Percentiles rank a stretch among this genome's conserved stretches.
These are phyloP conservation scores for Eubucco bourcierii DNA, from an alignment of 2,113 vertebrate genomes.

Conservation along the genomic window DNA sequence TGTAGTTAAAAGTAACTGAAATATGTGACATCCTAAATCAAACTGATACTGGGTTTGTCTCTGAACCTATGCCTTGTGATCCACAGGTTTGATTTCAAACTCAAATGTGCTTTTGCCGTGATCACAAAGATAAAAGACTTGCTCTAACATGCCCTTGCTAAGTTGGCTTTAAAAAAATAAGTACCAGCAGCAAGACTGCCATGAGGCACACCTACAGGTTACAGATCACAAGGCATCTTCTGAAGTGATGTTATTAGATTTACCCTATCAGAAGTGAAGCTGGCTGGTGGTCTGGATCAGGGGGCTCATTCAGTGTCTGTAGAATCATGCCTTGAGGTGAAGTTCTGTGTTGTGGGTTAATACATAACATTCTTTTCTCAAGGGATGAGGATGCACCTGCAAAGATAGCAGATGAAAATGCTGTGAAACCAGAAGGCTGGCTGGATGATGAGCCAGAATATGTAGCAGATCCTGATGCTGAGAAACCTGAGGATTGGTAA, in stretches of 20 bases:
- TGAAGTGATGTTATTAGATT: neutral
- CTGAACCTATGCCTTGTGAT: neutral
- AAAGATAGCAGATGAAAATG: conserved; percentile 89
- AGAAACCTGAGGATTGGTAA: conserved; percentile 96
- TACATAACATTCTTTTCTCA: neutral
- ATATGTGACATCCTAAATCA: neutral
- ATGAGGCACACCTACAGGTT: neutral
- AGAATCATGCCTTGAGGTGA: neutral
- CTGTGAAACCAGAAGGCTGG: conserved; percentile 96
- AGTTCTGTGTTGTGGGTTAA: neutral
- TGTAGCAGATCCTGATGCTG: conserved; percentile 89
- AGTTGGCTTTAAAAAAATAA: neutral
- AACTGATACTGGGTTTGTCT: neutral
- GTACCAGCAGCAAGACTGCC: neutral
- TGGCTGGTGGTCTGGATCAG: neutral
- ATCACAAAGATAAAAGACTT: neutral
- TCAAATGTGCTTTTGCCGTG: neutral
- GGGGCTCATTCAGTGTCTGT: neutral
- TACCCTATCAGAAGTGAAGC: neutral
- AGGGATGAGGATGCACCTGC: conserved; percentile 98
- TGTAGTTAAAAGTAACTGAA: neutral
- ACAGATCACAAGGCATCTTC: neutral
- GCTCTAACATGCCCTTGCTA: neutral
- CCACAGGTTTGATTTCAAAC: neutral
- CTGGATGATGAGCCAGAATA: conserved; percentile 94